Percentiles rank a stretch among this genome's conserved stretches.
phyloP scores from a whole-genome alignment of 2,888 invertebrate genomes.

The Eupithecia abbreviata region DNA sequence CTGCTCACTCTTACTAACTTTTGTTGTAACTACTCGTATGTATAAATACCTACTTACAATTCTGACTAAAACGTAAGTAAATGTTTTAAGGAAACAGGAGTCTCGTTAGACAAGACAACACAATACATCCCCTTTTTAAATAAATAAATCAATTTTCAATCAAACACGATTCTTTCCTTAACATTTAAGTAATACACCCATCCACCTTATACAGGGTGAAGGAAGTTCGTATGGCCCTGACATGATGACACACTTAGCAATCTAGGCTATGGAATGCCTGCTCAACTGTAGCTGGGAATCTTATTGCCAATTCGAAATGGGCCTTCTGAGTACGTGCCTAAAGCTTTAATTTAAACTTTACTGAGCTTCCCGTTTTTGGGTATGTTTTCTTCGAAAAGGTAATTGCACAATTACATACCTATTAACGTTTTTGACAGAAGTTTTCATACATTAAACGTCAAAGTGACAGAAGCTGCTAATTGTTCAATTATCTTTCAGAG shows the following conservation, averaged over 20 bases:
- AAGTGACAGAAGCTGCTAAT: no score
- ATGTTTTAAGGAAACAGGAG: no score
- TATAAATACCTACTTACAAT: no score
- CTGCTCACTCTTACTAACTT: no score
- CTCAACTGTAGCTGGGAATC: neutral
- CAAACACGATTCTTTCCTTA: neutral
- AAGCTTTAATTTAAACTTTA: neutral
- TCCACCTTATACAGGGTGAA: slow-evolving; percentile 1
- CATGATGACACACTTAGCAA: slow-evolving; percentile 27
- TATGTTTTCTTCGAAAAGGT: no score
- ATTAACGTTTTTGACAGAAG: no score
- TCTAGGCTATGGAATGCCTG: slow-evolving; percentile 10
- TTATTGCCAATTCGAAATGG: neutral
- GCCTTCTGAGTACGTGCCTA: neutral
- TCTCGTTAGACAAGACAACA: neutral
- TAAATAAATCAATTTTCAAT: neutral
- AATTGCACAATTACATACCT: no score
- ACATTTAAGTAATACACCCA: neutral
- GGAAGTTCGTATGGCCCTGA: slow-evolving; percentile 21
- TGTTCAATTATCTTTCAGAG: no score
- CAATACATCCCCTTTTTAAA: no score
- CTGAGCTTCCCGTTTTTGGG: neutral
- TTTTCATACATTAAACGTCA: no score
- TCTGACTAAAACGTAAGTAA: no score
- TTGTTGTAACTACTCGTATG: no score